Conservation (phyloP, 2,888 invertebrate species). For the Dascillus cervinus region DNA sequence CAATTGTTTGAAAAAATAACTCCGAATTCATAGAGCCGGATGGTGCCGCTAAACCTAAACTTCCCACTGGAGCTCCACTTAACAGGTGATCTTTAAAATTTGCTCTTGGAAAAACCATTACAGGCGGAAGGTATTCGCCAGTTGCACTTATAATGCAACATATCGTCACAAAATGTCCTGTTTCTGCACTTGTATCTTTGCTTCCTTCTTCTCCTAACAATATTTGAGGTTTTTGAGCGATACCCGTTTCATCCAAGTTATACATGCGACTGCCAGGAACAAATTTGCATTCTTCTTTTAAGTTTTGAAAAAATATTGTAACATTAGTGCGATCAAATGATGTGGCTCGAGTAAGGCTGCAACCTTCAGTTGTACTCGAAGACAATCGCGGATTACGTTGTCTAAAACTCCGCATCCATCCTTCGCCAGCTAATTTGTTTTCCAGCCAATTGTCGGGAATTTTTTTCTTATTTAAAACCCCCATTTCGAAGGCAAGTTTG, state of each 20-base stretch:
- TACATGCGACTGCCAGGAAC: conserved; percentile 15
- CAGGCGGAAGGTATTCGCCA: conserved; percentile 28
- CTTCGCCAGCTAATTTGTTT: conserved; percentile 13
- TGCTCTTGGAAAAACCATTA: conserved; percentile 31
- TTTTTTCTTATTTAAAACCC: conserved; percentile 11
- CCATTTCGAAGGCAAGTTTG: conserved; percentile 19
- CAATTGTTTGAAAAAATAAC: conserved; percentile 29
- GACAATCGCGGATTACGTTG: conserved; percentile 13
- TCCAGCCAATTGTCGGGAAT: conserved; percentile 16
- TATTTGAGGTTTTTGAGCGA: conserved; percentile 18
- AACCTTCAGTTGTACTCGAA: conserved; percentile 19
- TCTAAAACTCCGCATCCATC: conserved; percentile 18
- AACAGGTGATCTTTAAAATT: conserved; percentile 29
- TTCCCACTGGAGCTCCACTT: conserved; percentile 30
- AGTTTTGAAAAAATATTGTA: conserved; percentile 13
- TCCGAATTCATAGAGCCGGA: conserved; percentile 34
- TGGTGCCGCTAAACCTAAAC: conserved; percentile 30
- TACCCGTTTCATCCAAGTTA: conserved; percentile 23
- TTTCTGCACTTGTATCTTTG: conserved; percentile 31
- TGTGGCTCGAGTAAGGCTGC: conserved; percentile 18
- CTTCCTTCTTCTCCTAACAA: conserved; percentile 21
- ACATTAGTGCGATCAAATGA: conserved; percentile 21
- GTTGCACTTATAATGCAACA: conserved; percentile 28
- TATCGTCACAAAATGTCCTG: conserved; percentile 31
- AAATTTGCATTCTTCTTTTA: conserved; percentile 11